Conservation (phyloP, 2,888 invertebrate species). For the Cephalotes varians region DNA sequence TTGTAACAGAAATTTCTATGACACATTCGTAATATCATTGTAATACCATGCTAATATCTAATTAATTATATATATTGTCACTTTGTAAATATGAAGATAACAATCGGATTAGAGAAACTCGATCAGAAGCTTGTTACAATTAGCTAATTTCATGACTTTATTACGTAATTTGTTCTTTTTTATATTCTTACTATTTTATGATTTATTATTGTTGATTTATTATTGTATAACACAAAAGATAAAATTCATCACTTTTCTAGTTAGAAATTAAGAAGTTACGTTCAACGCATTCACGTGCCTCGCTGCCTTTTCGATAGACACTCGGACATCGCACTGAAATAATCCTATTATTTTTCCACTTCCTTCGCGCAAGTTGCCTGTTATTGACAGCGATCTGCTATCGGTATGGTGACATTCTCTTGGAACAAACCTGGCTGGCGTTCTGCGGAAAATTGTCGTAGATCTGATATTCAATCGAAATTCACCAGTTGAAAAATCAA, state of each 20-base stretch:
- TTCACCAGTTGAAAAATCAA: conserved; percentile 69
- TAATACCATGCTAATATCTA: neutral
- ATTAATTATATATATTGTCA: neutral
- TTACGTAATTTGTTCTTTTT: neutral
- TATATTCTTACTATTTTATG: neutral
- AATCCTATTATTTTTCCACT: conserved; percentile 41
- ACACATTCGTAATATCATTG: neutral
- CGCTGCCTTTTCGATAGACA: neutral
- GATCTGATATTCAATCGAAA: conserved; percentile 38
- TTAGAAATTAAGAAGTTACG: conserved; percentile 17
- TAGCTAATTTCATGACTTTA: neutral
- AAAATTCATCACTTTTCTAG: conserved; percentile 3
- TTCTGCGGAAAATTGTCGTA: conserved; percentile 36
- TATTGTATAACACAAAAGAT: neutral
- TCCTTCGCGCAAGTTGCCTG: conserved; percentile 35
- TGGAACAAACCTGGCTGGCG: neutral
- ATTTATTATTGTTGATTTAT: neutral
- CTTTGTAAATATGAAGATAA: neutral
- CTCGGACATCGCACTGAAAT: neutral
- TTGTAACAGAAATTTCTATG: neutral
- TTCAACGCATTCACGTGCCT: conserved; percentile 2
- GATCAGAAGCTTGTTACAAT: neutral
- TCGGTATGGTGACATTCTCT: conserved; percentile 19
- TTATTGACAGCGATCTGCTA: conserved; percentile 68
- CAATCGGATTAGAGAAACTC: neutral